These are phyloP conservation scores for Sturmia bella DNA, from an alignment of 2,888 invertebrate genomes.

Conservation along the genomic window DNA sequence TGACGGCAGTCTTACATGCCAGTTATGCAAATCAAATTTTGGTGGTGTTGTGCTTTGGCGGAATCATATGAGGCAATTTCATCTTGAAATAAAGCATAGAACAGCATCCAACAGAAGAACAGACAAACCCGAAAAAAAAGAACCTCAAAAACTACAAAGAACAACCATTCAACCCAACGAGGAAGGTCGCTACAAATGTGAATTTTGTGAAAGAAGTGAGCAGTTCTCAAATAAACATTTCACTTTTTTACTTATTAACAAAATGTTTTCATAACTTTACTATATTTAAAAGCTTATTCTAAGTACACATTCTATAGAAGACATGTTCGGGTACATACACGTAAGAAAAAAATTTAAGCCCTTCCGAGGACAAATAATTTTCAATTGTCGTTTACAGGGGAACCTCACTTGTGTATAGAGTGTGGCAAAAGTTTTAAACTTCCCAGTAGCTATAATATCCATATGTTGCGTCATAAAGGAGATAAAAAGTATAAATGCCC, in stretches of 20 bases:
- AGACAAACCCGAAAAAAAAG: neutral
- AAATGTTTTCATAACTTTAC: conserved; percentile 11
- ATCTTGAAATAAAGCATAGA: conserved; percentile 1
- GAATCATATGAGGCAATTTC: conserved; percentile 35
- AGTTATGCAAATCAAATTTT: conserved; percentile 28
- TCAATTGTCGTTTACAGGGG: conserved; percentile 14
- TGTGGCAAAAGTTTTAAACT: conserved; percentile 56
- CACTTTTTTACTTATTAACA: neutral
- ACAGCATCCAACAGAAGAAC: conserved; percentile 1
- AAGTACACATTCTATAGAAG: neutral
- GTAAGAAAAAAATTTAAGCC: conserved; percentile 4
- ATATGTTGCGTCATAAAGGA: conserved; percentile 57
- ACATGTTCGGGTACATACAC: conserved; percentile 50
- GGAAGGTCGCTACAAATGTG: conserved; percentile 30
- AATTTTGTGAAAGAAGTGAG: conserved; percentile 56
- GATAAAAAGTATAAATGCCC: conserved; percentile 46
- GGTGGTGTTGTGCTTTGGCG: conserved; percentile 20
- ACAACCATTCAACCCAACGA: neutral
- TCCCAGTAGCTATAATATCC: conserved; percentile 32
- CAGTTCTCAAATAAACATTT: no score
- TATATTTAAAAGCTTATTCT: conserved; percentile 9
- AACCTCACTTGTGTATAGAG: conserved; percentile 46
- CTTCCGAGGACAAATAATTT: no score
- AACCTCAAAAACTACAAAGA: neutral
- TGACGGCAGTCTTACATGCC: conserved; percentile 27